phyloP scores from a whole-genome alignment of 2,113 vertebrate species.

The Alligator sinensis region DNA sequence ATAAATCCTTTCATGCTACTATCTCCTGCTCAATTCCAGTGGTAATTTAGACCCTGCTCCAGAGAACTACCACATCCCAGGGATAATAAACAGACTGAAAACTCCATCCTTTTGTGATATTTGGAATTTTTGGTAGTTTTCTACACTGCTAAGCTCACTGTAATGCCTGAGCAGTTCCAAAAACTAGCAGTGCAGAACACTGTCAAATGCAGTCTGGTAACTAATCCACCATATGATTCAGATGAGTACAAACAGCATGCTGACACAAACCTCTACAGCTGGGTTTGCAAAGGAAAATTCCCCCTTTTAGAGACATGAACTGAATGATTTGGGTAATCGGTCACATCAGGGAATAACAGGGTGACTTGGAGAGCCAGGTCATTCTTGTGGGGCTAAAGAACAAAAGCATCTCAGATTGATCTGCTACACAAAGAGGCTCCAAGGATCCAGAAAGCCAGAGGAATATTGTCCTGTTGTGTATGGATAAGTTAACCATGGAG shows the following conservation, averaged over 20 bases:
- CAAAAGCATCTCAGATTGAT: fast-evolving
- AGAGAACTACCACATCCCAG: fast-evolving
- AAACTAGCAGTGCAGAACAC: fast-evolving
- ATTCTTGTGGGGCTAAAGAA: neutral
- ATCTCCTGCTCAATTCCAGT: neutral
- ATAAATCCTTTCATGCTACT: neutral
- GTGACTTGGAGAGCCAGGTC: neutral
- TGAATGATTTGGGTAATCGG: neutral
- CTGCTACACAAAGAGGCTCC: neutral
- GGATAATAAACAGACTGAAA: neutral
- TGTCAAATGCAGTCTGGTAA: neutral
- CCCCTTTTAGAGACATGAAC: fast-evolving
- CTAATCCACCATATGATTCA: fast-evolving
- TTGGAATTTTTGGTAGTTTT: neutral
- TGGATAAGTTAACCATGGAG: fast-evolving
- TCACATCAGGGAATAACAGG: neutral
- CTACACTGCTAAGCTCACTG: neutral
- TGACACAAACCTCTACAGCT: fast-evolving
- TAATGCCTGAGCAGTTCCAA: neutral
- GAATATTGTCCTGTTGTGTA: fast-evolving
- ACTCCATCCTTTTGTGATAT: neutral
- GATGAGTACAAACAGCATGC: fast-evolving
- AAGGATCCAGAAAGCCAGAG: neutral
- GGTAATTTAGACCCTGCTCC: neutral
- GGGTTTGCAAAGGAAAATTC: neutral